Evolutionary conservation across 2,888 invertebrate genomes (phyloP).

Genomic region (Amblyjoppa proteus): DNA sequence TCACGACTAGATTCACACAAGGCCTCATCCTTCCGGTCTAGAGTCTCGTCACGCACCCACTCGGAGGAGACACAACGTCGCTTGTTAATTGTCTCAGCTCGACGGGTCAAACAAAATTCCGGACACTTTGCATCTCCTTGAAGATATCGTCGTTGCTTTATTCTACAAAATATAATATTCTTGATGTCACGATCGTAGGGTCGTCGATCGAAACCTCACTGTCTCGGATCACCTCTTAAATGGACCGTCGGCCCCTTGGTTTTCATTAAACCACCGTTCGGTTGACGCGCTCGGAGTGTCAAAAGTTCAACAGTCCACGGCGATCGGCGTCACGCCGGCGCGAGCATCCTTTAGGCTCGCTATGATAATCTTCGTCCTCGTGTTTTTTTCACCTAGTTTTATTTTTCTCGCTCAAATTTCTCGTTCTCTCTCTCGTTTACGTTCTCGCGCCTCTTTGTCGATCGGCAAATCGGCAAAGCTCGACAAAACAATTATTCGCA

Average conservation of each 20-base stretch:
- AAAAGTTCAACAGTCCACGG: conserved; percentile 24
- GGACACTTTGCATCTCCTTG: conserved; percentile 48
- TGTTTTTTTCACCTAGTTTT: conserved; percentile 18
- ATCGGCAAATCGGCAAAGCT: not conserved
- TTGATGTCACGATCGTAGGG: not conserved
- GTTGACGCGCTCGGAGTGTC: conserved; percentile 36
- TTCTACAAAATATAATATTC: not conserved
- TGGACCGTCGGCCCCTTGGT: conserved; percentile 38
- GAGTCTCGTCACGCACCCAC: conserved; percentile 1
- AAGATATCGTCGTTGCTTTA: not conserved
- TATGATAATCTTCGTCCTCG: not conserved
- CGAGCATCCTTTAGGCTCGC: conserved; percentile 41
- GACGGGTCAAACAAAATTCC: conserved; percentile 12
- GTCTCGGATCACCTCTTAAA: conserved; percentile 35
- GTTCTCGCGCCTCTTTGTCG: not conserved
- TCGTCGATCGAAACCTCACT: not conserved
- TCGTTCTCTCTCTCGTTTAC: not conserved
- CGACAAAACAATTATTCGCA: not conserved
- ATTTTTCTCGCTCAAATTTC: not conserved
- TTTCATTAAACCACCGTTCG: conserved; percentile 56
- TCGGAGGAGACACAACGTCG: not conserved
- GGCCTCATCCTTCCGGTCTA: conserved; percentile 69
- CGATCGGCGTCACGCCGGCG: conserved; percentile 44
- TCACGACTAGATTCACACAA: conserved; percentile 78
- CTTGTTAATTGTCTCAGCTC: not conserved